A percentile compares a stretch with the other conserved stretches of the same genome.
Evolutionary conservation across 92 coral and sea anemone species (phyloP).

Genomic region (Paramuricea clavata): DNA sequence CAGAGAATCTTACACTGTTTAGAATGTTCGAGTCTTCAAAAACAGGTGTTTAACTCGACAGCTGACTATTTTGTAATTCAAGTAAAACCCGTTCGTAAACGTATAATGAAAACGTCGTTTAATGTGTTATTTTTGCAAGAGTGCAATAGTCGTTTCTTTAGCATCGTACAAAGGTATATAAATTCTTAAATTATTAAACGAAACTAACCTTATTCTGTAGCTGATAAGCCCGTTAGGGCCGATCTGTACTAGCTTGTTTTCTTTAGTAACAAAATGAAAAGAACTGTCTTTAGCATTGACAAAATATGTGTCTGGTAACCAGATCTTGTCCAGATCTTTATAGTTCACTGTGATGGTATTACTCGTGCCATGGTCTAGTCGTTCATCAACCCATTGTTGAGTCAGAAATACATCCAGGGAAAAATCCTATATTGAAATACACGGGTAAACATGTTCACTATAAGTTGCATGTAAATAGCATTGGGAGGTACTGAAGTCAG

Average conservation of each 20-base stretch:
- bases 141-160: neutral
- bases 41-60: too few species aligned
- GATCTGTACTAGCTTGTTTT: slow-evolving; percentile 91
- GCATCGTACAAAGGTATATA: too few species aligned
- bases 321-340: slow-evolving; percentile 87
- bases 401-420: slow-evolving; percentile 88
- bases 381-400: slow-evolving; percentile 89
- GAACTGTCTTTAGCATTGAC: slow-evolving; percentile 94
- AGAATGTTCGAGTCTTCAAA: too few species aligned
- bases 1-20: too few species aligned
- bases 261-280: slow-evolving; percentile 91
- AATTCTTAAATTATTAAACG: neutral
- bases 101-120: too few species aligned
- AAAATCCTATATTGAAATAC: slow-evolving; percentile 75
- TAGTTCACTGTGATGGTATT: slow-evolving; percentile 83
- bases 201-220: slow-evolving; percentile 88
- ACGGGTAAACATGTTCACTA: too few species aligned
- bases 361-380: slow-evolving; percentile 87
- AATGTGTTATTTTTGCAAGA: slow-evolving; percentile 1
- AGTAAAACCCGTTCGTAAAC: too few species aligned
- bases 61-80: too few species aligned
- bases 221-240: slow-evolving; percentile 82
- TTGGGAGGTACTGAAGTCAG: neutral
- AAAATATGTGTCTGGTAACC: slow-evolving; percentile 99
- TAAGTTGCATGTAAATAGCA: too few species aligned